phyloP scores from a whole-genome alignment of 1,140 invertebrate genomes.

The Drosophila parvula region DNA sequence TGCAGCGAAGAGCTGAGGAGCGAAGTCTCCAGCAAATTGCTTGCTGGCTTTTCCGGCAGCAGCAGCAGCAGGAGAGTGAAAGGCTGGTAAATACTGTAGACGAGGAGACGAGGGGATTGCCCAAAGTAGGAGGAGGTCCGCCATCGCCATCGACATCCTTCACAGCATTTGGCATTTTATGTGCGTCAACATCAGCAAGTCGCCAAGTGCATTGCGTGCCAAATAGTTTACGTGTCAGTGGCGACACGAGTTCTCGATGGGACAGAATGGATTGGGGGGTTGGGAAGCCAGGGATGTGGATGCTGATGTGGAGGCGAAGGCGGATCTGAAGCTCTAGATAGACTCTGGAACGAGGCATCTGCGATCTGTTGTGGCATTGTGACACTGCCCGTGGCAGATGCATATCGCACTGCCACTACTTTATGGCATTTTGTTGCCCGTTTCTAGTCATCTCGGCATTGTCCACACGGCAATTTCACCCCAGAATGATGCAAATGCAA shows the following conservation, averaged over 20 bases:
- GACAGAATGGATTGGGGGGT: slow-evolving; percentile 10
- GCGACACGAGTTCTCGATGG: slow-evolving; percentile 32
- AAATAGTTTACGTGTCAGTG: slow-evolving; percentile 79
- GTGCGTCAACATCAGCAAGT: slow-evolving; percentile 78
- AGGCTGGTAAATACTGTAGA: neutral
- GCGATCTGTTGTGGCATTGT: slow-evolving; percentile 26
- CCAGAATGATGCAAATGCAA: slow-evolving; percentile 33
- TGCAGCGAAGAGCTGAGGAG: slow-evolving; percentile 25
- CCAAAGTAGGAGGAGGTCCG: slow-evolving; percentile 22
- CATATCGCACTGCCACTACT: slow-evolving; percentile 24
- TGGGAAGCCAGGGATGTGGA: neutral
- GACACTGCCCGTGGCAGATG: slow-evolving; percentile 32
- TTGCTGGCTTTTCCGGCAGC: slow-evolving; percentile 52
- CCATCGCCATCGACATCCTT: slow-evolving; percentile 27
- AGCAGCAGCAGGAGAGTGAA: neutral
- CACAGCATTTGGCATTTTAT: slow-evolving; percentile 72
- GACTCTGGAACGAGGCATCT: slow-evolving; percentile 20
- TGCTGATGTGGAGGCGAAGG: neutral
- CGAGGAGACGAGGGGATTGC: slow-evolving; percentile 1
- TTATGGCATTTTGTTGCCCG: slow-evolving; percentile 49
- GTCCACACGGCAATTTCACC: slow-evolving; percentile 38
- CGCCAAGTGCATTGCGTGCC: slow-evolving; percentile 77
- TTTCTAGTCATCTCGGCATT: slow-evolving; percentile 36
- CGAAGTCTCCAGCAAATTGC: slow-evolving; percentile 60
- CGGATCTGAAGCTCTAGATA: neutral